A percentile compares a stretch with the other conserved stretches of the same genome.
These are phyloP conservation scores for Pediacus dermestoides DNA, from an alignment of 2,888 invertebrate species.

Conservation along the genomic window DNA sequence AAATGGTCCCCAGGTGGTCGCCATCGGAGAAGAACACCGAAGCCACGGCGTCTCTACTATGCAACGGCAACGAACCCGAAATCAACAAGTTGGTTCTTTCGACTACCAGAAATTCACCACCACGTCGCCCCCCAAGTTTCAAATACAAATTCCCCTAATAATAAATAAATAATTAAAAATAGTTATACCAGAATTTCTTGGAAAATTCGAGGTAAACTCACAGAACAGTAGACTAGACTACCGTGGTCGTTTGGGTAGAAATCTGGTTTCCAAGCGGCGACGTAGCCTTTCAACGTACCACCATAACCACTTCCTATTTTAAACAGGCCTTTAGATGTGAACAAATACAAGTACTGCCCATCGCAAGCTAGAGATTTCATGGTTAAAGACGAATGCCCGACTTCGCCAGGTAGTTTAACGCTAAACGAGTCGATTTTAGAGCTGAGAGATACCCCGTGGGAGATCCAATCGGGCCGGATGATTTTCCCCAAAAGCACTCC, in stretches of 20 bases:
- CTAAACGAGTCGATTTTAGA: constrained; percentile 67
- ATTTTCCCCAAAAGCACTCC: constrained; percentile 82
- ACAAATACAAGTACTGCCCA: constrained; percentile 85
- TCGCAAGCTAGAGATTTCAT: constrained; percentile 76
- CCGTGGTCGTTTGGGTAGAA: constrained; percentile 77
- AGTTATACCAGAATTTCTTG: constrained; percentile 8
- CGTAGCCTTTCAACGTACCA: constrained; percentile 87
- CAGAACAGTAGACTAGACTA: constrained; percentile 84
- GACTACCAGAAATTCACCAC: constrained; percentile 55
- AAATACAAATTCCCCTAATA: constrained; percentile 76
- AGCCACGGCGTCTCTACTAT: constrained; percentile 51
- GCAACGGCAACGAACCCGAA: constrained; percentile 48
- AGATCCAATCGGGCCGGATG: constrained; percentile 82
- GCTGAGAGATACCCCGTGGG: constrained; percentile 78
- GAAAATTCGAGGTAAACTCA: too few species aligned
- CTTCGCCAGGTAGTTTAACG: constrained; percentile 53
- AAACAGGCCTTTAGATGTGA: constrained; percentile 77
- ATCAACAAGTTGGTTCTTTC: constrained; percentile 56
- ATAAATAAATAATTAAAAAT: constrained; percentile 32
- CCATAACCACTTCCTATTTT: constrained; percentile 96
- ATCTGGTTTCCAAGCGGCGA: constrained; percentile 79
- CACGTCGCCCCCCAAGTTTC: constrained; percentile 57
- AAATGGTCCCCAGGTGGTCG: constrained; percentile 72
- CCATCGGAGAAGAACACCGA: constrained; percentile 73
- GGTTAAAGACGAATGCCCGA: constrained; percentile 50